phyloP scores from a whole-genome alignment of 2,797 vertebrate genomes.

The Saxicola maurus region DNA sequence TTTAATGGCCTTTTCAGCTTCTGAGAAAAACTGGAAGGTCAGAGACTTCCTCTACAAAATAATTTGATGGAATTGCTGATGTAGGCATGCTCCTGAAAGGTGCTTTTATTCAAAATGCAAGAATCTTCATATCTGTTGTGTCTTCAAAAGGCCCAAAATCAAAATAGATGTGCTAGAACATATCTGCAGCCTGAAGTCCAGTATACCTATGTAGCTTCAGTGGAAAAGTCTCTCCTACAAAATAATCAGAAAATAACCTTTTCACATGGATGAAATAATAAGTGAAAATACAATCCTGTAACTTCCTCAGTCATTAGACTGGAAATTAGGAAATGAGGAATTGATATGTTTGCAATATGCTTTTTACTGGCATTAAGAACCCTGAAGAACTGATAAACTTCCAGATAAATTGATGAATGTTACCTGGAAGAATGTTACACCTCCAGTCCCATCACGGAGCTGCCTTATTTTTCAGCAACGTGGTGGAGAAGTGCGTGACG shows the following conservation, averaged over 20 bases:
- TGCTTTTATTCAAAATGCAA: neutral
- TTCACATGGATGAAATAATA: neutral
- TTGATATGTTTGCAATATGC: fast-evolving
- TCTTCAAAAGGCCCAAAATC: neutral
- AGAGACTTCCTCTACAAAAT: neutral
- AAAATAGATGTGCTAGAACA: neutral
- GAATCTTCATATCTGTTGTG: neutral
- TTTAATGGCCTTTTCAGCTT: neutral
- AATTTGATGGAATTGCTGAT: neutral
- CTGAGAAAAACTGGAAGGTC: neutral
- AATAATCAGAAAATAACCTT: neutral
- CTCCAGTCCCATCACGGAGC: neutral
- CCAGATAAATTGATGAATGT: neutral
- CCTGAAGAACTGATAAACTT: neutral
- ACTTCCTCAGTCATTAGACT: neutral
- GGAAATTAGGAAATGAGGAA: neutral
- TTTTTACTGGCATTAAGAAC: neutral
- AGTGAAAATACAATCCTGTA: neutral
- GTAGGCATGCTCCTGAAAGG: neutral
- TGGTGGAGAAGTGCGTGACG: constrained; percentile 97
- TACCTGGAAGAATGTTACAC: neutral
- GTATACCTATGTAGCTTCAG: neutral
- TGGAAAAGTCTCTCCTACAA: neutral
- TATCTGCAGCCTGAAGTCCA: neutral
- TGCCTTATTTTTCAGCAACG: constrained; percentile 79